phyloP scores from a whole-genome alignment of 2,113 vertebrate species.

The Otis tarda region DNA sequence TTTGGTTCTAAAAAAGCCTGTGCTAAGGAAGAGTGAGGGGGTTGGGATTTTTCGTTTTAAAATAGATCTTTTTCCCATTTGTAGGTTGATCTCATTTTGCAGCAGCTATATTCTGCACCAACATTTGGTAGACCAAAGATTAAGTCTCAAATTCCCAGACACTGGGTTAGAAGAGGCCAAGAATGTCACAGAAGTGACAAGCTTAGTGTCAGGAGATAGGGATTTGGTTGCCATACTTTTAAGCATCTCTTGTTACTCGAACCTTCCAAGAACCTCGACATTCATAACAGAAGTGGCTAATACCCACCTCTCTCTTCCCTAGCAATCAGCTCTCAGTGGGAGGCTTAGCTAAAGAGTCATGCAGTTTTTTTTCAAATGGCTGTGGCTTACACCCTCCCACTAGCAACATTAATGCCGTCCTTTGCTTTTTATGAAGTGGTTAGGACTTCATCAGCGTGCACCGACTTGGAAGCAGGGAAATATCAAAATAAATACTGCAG shows the following conservation, averaged over 20 bases:
- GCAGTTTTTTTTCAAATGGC: background rate
- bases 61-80: conserved; percentile 56
- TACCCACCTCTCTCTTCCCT: background rate
- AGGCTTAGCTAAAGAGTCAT: background rate
- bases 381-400: background rate
- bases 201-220: conserved; percentile 14
- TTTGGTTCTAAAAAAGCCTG: conserved; percentile 48
- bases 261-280: conserved; percentile 9
- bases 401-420: background rate
- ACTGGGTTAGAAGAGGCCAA: conserved; percentile 63
- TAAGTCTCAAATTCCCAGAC: conserved; percentile 76
- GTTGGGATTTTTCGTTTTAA: conserved; percentile 59
- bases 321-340: background rate
- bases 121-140: conserved; percentile 63
- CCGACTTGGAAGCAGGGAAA: background rate
- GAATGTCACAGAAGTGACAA: conserved; percentile 60
- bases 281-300: conserved; percentile 6
- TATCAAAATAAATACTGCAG: background rate
- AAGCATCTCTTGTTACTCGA: conserved; percentile 51
- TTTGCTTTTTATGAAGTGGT: conserved; percentile 5
- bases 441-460: background rate
- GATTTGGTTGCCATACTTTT: conserved; percentile 52
- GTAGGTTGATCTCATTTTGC: conserved; percentile 47
- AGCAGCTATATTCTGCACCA: conserved; percentile 65
- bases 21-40: conserved; percentile 7